Conservation (phyloP, 2,113 vertebrate genomes). For the Microtus montanus region DNA sequence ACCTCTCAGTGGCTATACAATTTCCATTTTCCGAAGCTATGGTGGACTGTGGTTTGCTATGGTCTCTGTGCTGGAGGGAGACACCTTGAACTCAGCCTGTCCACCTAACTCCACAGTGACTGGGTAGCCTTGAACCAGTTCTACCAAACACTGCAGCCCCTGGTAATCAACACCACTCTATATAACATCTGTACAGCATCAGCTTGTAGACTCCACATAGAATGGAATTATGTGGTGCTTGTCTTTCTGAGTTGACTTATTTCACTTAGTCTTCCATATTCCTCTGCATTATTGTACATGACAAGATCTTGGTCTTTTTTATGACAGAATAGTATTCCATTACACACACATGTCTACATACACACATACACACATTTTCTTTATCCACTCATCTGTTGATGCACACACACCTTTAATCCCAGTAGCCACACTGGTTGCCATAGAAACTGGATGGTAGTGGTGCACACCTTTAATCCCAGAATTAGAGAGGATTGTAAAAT, state of each 20-base stretch:
- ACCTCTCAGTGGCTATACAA: not conserved
- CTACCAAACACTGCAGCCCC: not conserved
- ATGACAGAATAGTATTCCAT: not conserved
- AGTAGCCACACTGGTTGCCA: no score
- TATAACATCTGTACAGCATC: not conserved
- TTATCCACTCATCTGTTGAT: not conserved
- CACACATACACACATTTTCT: not conserved
- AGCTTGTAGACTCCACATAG: not conserved
- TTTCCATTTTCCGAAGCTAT: not conserved
- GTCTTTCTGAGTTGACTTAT: not conserved
- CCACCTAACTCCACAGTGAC: not conserved
- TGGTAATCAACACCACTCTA: not conserved
- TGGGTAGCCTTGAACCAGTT: not conserved
- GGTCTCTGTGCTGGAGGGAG: not conserved
- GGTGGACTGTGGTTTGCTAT: not conserved
- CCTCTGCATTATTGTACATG: not conserved
- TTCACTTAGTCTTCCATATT: not conserved
- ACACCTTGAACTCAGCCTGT: not conserved
- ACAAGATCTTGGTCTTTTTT: not conserved
- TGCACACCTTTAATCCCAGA: no score
- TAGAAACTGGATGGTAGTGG: no score
- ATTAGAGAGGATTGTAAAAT: no score
- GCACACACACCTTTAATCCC: no score
- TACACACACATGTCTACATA: rapidly evolving
- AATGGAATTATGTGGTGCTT: not conserved